These are phyloP conservation scores for Dynastes maya DNA, from an alignment of 2,888 invertebrate genomes.

Conservation along the genomic window DNA sequence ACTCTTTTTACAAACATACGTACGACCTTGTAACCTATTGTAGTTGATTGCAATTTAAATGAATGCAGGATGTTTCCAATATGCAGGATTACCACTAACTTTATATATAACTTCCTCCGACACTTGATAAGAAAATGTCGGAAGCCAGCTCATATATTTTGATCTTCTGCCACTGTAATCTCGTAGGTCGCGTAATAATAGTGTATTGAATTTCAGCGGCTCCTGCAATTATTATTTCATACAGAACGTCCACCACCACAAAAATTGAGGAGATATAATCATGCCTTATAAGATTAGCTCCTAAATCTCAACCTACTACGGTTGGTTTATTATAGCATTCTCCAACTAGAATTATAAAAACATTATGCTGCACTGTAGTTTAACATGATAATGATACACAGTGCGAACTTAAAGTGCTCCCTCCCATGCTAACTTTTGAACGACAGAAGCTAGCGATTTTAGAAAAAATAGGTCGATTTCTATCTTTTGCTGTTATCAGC, in stretches of 20 bases:
- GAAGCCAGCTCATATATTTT: constrained; percentile 35
- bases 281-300: background rate
- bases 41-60: constrained; percentile 29
- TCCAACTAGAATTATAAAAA: constrained; percentile 2
- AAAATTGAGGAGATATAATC: background rate
- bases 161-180: constrained; percentile 24
- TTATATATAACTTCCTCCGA: constrained; percentile 40
- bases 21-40: background rate
- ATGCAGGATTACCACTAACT: constrained; percentile 32
- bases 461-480: too few relatives aligned
- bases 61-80: constrained; percentile 40
- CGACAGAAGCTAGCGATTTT: too few relatives aligned
- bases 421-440: too few relatives aligned
- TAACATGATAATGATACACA: constrained; percentile 2
- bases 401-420: too few relatives aligned
- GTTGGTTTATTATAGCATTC: background rate
- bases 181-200: constrained; percentile 40
- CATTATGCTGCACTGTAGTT: background rate
- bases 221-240: background rate
- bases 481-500: too few relatives aligned
- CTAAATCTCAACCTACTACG: constrained; percentile 3
- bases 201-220: constrained; percentile 23
- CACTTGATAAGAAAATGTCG: constrained; percentile 40
- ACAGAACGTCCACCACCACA: background rate
- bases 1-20: too few relatives aligned